phyloP scores from a whole-genome alignment of 2,888 invertebrate genomes.

The Pheosia gnoma region DNA sequence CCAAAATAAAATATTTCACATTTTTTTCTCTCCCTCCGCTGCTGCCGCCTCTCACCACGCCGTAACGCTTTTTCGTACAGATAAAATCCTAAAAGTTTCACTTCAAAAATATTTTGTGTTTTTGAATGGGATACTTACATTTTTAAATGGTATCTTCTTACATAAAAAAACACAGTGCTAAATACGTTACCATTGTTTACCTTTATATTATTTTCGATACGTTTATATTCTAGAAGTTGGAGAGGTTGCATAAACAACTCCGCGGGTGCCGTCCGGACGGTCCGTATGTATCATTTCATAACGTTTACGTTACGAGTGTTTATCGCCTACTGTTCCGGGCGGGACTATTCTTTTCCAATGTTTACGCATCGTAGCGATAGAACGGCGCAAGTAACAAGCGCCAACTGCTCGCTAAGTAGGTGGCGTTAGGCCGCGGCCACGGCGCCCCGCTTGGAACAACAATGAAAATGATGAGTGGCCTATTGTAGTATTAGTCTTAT shows the following conservation, averaged over 20 bases:
- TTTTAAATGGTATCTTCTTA: too few species aligned
- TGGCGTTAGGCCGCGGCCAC: constrained; percentile 24
- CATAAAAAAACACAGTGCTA: too few species aligned
- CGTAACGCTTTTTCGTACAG: too few species aligned
- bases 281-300: constrained; percentile 73
- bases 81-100: too few species aligned
- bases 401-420: constrained; percentile 61
- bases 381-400: constrained; percentile 57
- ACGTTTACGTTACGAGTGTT: constrained; percentile 67
- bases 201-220: constrained; percentile 13
- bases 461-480: neutral
- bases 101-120: too few species aligned
- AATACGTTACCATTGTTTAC: neutral
- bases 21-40: too few species aligned
- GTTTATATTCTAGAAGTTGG: constrained; percentile 31
- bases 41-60: too few species aligned
- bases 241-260: constrained; percentile 31
- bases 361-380: constrained; percentile 66
- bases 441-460: neutral
- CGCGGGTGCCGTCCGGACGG: constrained; percentile 19
- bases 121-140: too few species aligned
- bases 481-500: neutral
- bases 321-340: constrained; percentile 63
- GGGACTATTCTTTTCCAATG: constrained; percentile 73
- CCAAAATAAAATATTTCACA: too few species aligned